Percentiles rank a stretch among this genome's conserved stretches.
Evolutionary conservation across 2,113 vertebrate genomes (phyloP).

Genomic region (Potamarius usumacintae): DNA sequence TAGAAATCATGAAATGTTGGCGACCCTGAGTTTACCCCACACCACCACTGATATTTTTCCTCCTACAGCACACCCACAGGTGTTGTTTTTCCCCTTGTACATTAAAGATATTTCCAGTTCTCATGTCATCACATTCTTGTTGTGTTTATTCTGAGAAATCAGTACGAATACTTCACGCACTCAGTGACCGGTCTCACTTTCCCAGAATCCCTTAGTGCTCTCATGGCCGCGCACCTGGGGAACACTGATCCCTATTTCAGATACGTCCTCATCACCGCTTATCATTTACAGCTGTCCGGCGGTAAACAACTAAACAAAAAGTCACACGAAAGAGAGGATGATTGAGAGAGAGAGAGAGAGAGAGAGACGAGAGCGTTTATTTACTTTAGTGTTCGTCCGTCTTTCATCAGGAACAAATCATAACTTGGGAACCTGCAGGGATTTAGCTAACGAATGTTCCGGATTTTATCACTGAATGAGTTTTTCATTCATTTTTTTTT

Average conservation of each 20-base stretch:
- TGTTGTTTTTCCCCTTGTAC: background rate
- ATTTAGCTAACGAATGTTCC: background rate
- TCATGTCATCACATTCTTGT: background rate
- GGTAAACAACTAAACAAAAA: conserved; percentile 76
- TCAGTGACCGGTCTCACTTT: background rate
- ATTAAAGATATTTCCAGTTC: background rate
- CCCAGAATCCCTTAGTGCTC: conserved; percentile 52
- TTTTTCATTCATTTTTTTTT: background rate
- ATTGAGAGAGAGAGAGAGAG: conserved; percentile 51
- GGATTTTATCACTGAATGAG: background rate
- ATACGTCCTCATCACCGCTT: conserved; percentile 74
- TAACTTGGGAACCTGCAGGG: background rate
- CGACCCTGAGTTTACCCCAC: background rate
- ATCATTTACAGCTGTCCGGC: conserved; percentile 78
- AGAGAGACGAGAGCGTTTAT: conserved; percentile 16
- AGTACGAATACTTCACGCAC: background rate
- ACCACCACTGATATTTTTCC: background rate
- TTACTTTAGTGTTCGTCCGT: background rate
- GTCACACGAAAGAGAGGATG: conserved; percentile 65
- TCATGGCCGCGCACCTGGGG: conserved; percentile 72
- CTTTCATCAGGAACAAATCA: conserved; percentile 15
- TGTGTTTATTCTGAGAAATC: background rate
- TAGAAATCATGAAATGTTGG: background rate
- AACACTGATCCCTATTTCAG: conserved; percentile 79
- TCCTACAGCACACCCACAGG: background rate